Evolutionary conservation across 2,888 invertebrate species (phyloP), one percentile per base, ranked within the genome.

Genomic region (Podabrus alpinus): DNA sequence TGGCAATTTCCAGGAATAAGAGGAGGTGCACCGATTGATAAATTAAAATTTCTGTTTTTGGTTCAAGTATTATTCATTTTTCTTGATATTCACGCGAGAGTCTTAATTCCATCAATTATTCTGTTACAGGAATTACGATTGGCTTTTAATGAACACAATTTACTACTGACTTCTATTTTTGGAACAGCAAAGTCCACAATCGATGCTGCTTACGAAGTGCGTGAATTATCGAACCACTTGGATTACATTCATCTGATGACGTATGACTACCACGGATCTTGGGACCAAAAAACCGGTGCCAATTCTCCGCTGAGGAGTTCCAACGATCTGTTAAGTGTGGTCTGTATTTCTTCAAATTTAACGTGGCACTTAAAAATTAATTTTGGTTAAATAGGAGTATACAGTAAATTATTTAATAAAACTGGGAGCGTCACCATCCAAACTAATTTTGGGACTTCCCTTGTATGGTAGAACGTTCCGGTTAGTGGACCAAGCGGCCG

Each of bases 1-100:
- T 89, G 88, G 88, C 89, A 89, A 80, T 89, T 89, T 80, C 89
- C 89, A 3, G 84, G 86, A 9, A 60, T 84, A 79, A 83, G 89
- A 60, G 88, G 88, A 15, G 89, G 89, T 3, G 78, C 84, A 10
- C 75, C 84, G 2, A 82, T 82, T 11, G 89, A 89, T 80, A 66
- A 87, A 85, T 75, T 80, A 83, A 61, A 88, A 88, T 81, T 88
- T 88, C 76, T 21, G 21, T 21, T 21, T 21, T 7, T 21, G 21
- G 21, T 21, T 21, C 4, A 21, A 7, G 21, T n/a, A n/a, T n/a
- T 21, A 21, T 21, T 21, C 7, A 21, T 2, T 3, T n/a, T 25
- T 17, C 68, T 15, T n/a, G 13, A 16, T 16, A 29, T 15, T 25
- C 9, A 1, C 4, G 15, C 4, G 4, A 19, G 19, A 19, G 21